Evolutionary conservation across 2,888 invertebrate species (phyloP).

Genomic region (Ichneumon xanthorius): DNA sequence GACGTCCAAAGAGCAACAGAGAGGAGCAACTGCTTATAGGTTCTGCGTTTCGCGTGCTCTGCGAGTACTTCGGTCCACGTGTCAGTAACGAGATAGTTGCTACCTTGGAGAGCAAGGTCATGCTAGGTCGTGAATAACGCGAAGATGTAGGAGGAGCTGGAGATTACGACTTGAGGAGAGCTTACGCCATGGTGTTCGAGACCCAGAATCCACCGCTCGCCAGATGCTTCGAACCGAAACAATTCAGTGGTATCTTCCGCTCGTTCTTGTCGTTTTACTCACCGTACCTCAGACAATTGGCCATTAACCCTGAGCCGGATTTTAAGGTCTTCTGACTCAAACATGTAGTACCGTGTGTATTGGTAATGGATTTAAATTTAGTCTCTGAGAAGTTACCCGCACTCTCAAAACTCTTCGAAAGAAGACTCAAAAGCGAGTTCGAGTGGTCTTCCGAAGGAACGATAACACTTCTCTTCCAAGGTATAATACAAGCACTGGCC

Average conservation of each 20-base stretch:
- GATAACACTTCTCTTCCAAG: neutral
- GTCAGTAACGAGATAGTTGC: constrained; percentile 54
- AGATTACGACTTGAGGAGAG: constrained; percentile 31
- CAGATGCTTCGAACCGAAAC: constrained; percentile 58
- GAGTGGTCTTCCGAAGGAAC: neutral
- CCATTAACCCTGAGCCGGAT: constrained; percentile 41
- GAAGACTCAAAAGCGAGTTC: neutral
- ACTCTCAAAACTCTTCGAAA: too few species aligned
- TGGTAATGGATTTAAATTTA: too few species aligned
- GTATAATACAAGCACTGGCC: constrained; percentile 12
- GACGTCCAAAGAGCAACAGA: constrained; percentile 28
- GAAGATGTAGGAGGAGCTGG: constrained; percentile 8
- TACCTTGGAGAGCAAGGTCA: constrained; percentile 34
- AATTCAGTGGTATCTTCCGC: constrained; percentile 26
- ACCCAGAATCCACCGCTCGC: constrained; percentile 62
- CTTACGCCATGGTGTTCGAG: constrained; percentile 37
- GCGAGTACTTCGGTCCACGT: constrained; percentile 50
- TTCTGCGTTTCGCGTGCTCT: constrained; percentile 36
- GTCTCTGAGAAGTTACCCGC: too few species aligned
- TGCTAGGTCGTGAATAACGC: constrained; percentile 35
- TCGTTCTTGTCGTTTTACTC: constrained; percentile 33
- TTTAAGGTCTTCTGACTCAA: constrained; percentile 53
- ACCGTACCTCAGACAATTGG: constrained; percentile 56
- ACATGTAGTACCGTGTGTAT: constrained; percentile 34
- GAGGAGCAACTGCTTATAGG: constrained; percentile 51